phyloP scores from a whole-genome alignment of 2,113 vertebrate genomes.

The Otocyon megalotis region DNA sequence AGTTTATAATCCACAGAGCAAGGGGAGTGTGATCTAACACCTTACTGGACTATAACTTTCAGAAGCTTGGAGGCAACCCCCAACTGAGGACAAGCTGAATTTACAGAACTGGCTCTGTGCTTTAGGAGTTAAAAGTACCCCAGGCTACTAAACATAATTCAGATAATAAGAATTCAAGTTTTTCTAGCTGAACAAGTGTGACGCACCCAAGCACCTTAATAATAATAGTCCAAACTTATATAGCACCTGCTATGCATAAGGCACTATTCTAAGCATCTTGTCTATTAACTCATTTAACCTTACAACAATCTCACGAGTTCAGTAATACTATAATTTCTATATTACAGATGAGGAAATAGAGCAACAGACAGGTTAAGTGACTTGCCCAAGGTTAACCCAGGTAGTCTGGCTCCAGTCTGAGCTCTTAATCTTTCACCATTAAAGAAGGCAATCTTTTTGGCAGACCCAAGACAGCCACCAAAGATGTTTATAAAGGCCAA shows the following conservation, averaged over 20 bases:
- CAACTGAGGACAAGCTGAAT: background rate
- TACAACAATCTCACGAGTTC: background rate
- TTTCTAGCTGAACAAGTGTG: background rate
- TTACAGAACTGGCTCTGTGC: constrained; percentile 21
- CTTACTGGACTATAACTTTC: background rate
- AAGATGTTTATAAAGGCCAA: constrained; percentile 45
- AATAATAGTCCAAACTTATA: constrained; percentile 15
- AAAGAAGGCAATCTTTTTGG: constrained; percentile 11
- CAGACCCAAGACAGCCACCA: constrained; percentile 18
- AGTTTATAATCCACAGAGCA: background rate
- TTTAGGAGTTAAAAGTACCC: constrained; percentile 39
- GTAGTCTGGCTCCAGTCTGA: constrained; percentile 2
- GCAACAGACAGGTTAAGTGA: constrained; percentile 38
- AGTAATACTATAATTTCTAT: constrained; percentile 6
- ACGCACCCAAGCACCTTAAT: background rate
- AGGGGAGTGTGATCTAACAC: background rate
- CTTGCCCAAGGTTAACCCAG: background rate
- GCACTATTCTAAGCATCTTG: constrained; percentile 4
- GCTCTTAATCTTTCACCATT: constrained; percentile 44
- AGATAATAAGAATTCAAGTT: background rate
- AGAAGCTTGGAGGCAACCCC: background rate
- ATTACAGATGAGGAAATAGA: constrained; percentile 43
- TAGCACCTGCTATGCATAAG: background rate
- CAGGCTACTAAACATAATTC: constrained; percentile 45
- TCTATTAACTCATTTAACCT: constrained; percentile 7